Conservation (phyloP, 2,888 invertebrate genomes). For the Leucozona laternaria region DNA sequence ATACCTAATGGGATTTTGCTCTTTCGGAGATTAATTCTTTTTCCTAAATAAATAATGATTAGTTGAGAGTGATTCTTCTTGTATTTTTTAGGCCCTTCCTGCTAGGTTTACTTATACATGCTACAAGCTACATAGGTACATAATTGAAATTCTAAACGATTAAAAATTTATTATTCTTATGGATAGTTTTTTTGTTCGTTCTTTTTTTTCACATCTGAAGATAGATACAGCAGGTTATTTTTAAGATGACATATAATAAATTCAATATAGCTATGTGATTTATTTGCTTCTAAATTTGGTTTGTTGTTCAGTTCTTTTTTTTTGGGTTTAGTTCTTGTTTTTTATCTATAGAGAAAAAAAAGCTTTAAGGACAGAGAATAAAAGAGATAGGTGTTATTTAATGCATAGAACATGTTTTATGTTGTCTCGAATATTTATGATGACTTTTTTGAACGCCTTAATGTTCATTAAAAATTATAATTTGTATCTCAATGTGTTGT, state of each 20-base stretch:
- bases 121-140: too few species aligned
- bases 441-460: slow-evolving; percentile 50
- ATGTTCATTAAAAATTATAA: slow-evolving; percentile 67
- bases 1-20: slow-evolving; percentile 39
- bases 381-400: slow-evolving; percentile 23
- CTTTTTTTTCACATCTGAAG: not conserved
- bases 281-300: slow-evolving; percentile 44
- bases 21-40: slow-evolving; percentile 50
- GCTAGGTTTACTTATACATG: not conserved
- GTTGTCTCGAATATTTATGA: slow-evolving; percentile 42
- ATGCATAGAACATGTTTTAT: slow-evolving; percentile 63
- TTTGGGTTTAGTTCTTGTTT: not conserved
- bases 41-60: slow-evolving; percentile 65
- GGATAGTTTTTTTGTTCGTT: not conserved
- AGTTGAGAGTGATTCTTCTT: slow-evolving; percentile 32
- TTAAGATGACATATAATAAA: slow-evolving; percentile 57
- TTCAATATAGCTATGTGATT: slow-evolving; percentile 63
- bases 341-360: not conserved
- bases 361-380: not conserved
- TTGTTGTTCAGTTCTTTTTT: slow-evolving; percentile 13
- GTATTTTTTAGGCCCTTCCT: not conserved
- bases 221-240: slow-evolving; percentile 69
- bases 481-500: slow-evolving; percentile 45
- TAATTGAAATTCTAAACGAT: slow-evolving; percentile 69
- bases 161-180: slow-evolving; percentile 56